Evolutionary conservation across 2,888 invertebrate genomes (phyloP), one percentile per base, ranked within the genome.

Genomic region (Notodromas monacha): DNA sequence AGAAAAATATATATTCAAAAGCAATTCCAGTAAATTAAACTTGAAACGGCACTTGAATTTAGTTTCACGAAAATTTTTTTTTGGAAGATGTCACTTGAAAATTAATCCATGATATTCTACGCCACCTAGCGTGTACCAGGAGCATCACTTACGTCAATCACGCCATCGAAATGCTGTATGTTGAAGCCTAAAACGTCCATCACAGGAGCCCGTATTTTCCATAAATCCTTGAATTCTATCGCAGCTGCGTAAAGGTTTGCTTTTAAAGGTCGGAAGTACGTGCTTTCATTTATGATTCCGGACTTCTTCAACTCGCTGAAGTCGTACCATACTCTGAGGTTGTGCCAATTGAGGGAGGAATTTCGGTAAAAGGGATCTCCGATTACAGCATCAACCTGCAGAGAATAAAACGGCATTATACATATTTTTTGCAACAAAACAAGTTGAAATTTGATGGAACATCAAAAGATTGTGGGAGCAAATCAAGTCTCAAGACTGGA

Each of bases 281-380:
- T 51, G 36, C 47, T 27, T 21, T 21, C 12, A 10, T 11, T 28
- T 15, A 13, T 30, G 28, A 14, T 14, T n/a, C 21, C 21, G 6
- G 21, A 5, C 14, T 15, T 21, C 15, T 31, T 33, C 13, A 51
- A 34, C 2, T 40, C 35, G 11, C 41, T 39, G 2, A 44, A 36
- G 4, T 66, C 47, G 42, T 68, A 68, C 45, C 70, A 69, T 44
- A 70, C 68, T 38, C 65, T 60, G 31, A 86, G 56, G 53, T 76
- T 70, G 44, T 89, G 76, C 86, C 86, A 92, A 0, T 89, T 86
- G 31, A 81, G 49, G 35, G 77, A 60, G 0, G 72, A 63, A 6
- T 60, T 64, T 6, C 61, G 51, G 42, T 72, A 86, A 47, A 67
- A 70, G 0, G 89, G 89, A 46, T 92, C 89, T 3, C 66, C 67